These are phyloP conservation scores for Dugesia japonica DNA, from an alignment of 2,888 invertebrate genomes.

Conservation along the genomic window DNA sequence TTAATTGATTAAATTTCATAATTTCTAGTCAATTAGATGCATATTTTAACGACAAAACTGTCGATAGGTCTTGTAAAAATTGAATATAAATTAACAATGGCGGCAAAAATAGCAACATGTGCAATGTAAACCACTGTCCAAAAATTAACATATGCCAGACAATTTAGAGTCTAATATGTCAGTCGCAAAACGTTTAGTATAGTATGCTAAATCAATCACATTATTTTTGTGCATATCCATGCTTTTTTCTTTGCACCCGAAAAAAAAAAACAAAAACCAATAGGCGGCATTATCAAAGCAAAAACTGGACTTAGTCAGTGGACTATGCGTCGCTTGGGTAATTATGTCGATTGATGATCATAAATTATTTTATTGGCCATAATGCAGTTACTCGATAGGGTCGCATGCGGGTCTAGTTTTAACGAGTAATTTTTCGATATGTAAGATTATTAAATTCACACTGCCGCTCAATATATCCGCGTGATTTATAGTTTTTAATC, in stretches of 20 bases:
- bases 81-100: background rate
- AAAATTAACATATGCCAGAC: background rate
- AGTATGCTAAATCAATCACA: slow-evolving; percentile 8
- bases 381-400: slow-evolving; percentile 1
- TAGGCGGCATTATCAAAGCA: background rate
- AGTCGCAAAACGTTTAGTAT: background rate
- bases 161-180: slow-evolving; percentile 10
- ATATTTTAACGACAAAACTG: too few species aligned
- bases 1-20: too few species aligned
- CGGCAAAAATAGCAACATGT: background rate
- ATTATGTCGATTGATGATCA: slow-evolving; percentile 5
- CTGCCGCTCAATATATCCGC: too few species aligned
- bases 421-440: slow-evolving; percentile 2
- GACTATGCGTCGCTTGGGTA: slow-evolving; percentile 10
- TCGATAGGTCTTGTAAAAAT: background rate
- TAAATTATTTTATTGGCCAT: background rate
- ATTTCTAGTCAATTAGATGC: too few species aligned
- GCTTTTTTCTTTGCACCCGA: background rate
- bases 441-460: slow-evolving; percentile 7
- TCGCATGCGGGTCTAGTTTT: background rate
- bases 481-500: too few species aligned
- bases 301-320: background rate
- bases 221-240: background rate
- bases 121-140: background rate
- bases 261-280: background rate